These are phyloP conservation scores for Bos taurus DNA, from an alignment of 2,113 vertebrate genomes.

Conservation along the genomic window ARS-UCD2.0 NC_037351.1:37266001-37266500, in stretches of 20 bases:
- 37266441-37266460: background rate
- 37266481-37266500: background rate
- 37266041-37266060: too few relatives aligned
- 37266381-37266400: background rate
- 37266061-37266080: too few relatives aligned
- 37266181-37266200: background rate
- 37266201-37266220: background rate
- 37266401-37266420: background rate
- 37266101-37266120: background rate
- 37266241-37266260: background rate
- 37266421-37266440: conserved; percentile 32
- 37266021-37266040: too few relatives aligned
- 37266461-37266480: background rate
- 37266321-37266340: background rate
- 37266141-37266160: background rate
- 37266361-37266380: background rate
- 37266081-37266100: background rate
- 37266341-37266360: background rate
- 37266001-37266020: too few relatives aligned
- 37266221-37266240: background rate
- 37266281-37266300: background rate
- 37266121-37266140: background rate
- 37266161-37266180: background rate
- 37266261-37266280: background rate
- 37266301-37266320: background rate